These are phyloP conservation scores for Trididemnum clinides DNA, from an alignment of 23 tunicate genomes.

Conservation along the genomic window DNA sequence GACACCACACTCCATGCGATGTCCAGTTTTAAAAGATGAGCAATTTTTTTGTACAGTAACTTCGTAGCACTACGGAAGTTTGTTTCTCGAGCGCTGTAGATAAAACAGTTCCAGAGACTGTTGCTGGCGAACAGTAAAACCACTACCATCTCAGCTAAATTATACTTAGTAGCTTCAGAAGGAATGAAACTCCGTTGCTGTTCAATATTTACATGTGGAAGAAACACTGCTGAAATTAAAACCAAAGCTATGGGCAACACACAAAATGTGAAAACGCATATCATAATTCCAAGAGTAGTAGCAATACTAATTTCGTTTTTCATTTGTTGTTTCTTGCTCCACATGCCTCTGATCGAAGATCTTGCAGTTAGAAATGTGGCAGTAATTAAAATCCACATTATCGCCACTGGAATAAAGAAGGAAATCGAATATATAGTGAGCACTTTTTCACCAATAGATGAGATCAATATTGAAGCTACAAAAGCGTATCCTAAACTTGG, in stretches of 20 bases:
- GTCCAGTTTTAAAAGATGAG: neutral
- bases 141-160: constrained; percentile 24
- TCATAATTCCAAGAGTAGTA: constrained; percentile 67
- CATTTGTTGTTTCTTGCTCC: neutral
- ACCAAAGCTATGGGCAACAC: constrained; percentile 47
- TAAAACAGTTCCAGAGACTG: constrained; percentile 63
- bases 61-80: constrained; percentile 34
- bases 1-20: neutral
- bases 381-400: constrained; percentile 48
- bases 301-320: constrained; percentile 43
- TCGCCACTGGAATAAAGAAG: constrained; percentile 52
- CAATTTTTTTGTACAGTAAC: neutral
- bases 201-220: constrained; percentile 9
- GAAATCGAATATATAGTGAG: constrained; percentile 31
- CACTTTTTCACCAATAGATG: constrained; percentile 29
- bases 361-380: constrained; percentile 27
- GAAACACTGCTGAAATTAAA: neutral
- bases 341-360: neutral
- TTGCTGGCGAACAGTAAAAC: constrained; percentile 33
- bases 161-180: neutral
- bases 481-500: constrained; percentile 27
- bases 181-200: neutral
- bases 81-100: constrained; percentile 41
- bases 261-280: constrained; percentile 52
- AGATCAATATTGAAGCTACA: constrained; percentile 47